A percentile compares a stretch with the other conserved stretches of the same genome.
Evolutionary conservation across 2,113 vertebrate species (phyloP).

Genomic region (Lanius ludovicianus): DNA sequence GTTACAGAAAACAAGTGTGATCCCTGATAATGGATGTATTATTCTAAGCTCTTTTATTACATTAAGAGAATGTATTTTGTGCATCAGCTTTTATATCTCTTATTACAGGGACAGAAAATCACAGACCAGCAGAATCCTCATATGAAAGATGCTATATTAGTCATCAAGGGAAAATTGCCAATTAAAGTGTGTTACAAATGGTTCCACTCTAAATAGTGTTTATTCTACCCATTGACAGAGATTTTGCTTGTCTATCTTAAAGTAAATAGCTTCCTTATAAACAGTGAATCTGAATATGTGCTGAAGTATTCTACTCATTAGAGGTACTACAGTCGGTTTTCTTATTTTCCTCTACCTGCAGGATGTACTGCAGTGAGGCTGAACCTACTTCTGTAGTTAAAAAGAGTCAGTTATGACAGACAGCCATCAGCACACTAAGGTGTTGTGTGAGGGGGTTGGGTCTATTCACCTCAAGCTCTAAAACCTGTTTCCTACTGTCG

Average conservation of each 20-base stretch:
- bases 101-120: background rate
- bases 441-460: background rate
- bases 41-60: background rate
- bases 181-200: constrained; percentile 16
- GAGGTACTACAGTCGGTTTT: background rate
- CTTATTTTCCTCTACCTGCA: background rate
- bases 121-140: background rate
- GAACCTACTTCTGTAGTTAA: background rate
- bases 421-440: background rate
- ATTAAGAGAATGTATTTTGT: background rate
- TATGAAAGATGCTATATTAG: background rate
- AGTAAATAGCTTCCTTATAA: background rate
- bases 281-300: background rate
- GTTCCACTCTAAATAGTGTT: background rate
- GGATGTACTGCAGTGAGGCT: background rate
- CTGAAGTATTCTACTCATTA: background rate
- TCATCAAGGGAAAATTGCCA: background rate
- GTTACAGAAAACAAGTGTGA: background rate
- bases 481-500: background rate
- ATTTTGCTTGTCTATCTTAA: background rate
- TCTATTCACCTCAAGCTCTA: background rate
- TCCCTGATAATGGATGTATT: background rate
- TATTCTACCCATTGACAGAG: background rate
- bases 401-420: background rate
- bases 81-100: background rate